Base-by-base conservation (phyloP, 2,113 vertebrate genomes). In the Mirza zaza region DNA sequence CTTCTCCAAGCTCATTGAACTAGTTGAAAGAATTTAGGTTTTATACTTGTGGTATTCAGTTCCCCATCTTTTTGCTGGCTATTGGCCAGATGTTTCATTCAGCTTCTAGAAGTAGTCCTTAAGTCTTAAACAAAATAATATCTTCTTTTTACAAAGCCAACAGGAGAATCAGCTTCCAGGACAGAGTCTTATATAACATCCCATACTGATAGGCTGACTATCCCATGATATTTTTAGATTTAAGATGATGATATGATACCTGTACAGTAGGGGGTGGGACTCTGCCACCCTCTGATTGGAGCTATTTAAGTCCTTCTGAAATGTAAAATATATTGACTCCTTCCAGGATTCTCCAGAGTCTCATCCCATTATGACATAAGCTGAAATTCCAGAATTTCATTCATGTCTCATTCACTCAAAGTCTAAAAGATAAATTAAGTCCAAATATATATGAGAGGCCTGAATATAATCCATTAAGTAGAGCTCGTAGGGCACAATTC, bases 241-340 rank as follows among this genome's bases (percentile, higher is more conserved):
- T 23, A 32, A 63, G 3, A 45, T 23, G 25, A 18, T 52, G 21
- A 42, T 9, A 45, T 29, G 42, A 1, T 11, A 8, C 10, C 8
- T 36, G 1, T 63, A 48, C 10, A 48, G 1, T n/a, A 61, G 7
- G 15, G 15, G 5, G 5, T 5, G 4, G 23, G 3, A 32, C 42
- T n/a, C 13, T 77, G 21, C 29, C 1, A 59, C 8, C 7, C 27
- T n/a, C 34, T 80, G n/a, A 20, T 32, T 5, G 1, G 13, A 71
- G 13, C 4, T 67, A 5, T n/a, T 80, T 36, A 68, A 14, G 6
- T 68, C 15, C 2, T 42, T 95, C 6, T 29, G 10, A 89, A 79
- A 23, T 23, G 13, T 0, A 18, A 88, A 55, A 39, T 68, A 25
- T 25, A 70, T 85, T 75, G 2, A n/a, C 20, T 5, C 3, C 5